Evolutionary conservation across 2,888 invertebrate genomes (phyloP).

Genomic region (Seira ritae): DNA sequence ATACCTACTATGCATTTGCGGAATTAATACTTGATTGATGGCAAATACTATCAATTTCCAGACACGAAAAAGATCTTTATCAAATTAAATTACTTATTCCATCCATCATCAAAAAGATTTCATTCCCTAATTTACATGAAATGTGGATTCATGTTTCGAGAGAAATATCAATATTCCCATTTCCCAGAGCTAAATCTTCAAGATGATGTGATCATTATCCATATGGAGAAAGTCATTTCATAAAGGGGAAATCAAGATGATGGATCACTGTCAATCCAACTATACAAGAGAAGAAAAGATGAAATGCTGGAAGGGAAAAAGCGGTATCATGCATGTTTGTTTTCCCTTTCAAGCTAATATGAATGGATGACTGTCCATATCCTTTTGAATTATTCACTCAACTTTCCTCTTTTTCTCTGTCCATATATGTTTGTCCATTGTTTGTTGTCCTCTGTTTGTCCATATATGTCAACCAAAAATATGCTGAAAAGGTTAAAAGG

Average conservation of each 20-base stretch:
- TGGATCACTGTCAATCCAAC: conserved; percentile 33
- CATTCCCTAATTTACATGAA: not conserved
- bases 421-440: conserved; percentile 49
- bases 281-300: conserved; percentile 11
- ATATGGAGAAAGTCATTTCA: conserved; percentile 8
- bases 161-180: not conserved
- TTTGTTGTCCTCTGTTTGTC: no score
- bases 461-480: conserved; percentile 44
- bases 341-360: conserved; percentile 34
- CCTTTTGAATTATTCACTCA: conserved; percentile 71
- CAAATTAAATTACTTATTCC: conserved; percentile 8
- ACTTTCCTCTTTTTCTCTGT: conserved; percentile 19
- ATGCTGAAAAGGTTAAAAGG: conserved; percentile 40
- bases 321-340: conserved; percentile 34
- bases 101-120: conserved; percentile 4
- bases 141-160: not conserved
- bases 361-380: conserved; percentile 50
- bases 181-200: not conserved
- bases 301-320: conserved; percentile 40
- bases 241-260: conserved; percentile 23
- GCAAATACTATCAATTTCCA: no score
- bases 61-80: not conserved
- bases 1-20: no score
- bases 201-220: not conserved
- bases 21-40: no score